phyloP scores from a whole-genome alignment of 2,888 invertebrate genomes.

The Nephrotoma flavescens region DNA sequence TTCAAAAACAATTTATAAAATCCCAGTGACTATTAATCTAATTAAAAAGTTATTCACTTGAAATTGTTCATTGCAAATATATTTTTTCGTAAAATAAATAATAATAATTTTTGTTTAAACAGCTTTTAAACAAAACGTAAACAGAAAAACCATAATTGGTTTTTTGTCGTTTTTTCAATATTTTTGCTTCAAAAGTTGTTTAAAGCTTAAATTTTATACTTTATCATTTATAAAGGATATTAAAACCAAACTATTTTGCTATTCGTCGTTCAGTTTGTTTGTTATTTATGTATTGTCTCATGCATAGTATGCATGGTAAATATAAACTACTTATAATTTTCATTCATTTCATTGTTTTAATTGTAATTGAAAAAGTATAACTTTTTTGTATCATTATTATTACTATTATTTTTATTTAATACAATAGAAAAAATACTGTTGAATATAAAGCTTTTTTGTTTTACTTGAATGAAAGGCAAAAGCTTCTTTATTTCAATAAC shows the following conservation, averaged over 20 bases:
- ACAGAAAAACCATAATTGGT: neutral
- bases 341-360: neutral
- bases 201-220: too few relatives aligned
- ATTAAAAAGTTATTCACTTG: neutral
- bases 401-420: neutral
- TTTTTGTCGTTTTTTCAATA: neutral
- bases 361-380: neutral
- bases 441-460: neutral
- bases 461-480: neutral
- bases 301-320: neutral
- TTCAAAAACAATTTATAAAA: neutral
- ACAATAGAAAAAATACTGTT: neutral
- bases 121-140: neutral
- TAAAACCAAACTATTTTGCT: neutral
- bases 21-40: neutral
- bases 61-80: neutral
- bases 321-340: neutral
- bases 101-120: neutral
- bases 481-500: neutral
- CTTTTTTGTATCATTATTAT: neutral
- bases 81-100: neutral
- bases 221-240: neutral
- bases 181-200: neutral
- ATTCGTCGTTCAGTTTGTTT: neutral
- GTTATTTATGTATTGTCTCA: neutral